These are phyloP conservation scores for Platyrinchus mystaceus DNA, from an alignment of 2,797 vertebrate species.

Conservation along the genomic window DNA sequence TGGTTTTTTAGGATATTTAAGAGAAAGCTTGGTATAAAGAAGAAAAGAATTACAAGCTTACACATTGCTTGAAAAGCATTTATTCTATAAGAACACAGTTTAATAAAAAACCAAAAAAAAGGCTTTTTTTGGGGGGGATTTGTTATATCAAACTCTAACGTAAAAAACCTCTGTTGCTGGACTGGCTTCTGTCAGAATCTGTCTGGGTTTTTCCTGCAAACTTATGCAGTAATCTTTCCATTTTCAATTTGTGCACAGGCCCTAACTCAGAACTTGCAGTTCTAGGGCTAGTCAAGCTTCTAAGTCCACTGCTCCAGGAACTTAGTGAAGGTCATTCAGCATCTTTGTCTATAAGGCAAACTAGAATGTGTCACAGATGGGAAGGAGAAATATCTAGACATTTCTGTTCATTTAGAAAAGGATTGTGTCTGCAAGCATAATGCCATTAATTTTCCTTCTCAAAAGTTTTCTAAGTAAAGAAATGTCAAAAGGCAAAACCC, in stretches of 20 bases:
- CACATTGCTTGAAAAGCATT: neutral
- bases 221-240: neutral
- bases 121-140: neutral
- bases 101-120: neutral
- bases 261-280: neutral
- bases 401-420: neutral
- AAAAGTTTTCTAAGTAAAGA: neutral
- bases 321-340: neutral
- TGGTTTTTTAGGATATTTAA: neutral
- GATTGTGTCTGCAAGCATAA: neutral
- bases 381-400: neutral
- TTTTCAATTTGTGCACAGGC: neutral
- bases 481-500: constrained; percentile 22
- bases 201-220: neutral
- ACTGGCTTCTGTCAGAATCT: neutral
- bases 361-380: neutral
- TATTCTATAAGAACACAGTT: neutral
- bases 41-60: neutral
- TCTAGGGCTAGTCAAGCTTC: neutral
- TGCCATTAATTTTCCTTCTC: neutral
- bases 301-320: neutral
- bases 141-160: neutral
- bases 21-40: neutral
- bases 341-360: neutral
- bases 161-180: neutral